Conservation (phyloP, 2,113 vertebrate genomes). For the Scomber japonicus region DNA sequence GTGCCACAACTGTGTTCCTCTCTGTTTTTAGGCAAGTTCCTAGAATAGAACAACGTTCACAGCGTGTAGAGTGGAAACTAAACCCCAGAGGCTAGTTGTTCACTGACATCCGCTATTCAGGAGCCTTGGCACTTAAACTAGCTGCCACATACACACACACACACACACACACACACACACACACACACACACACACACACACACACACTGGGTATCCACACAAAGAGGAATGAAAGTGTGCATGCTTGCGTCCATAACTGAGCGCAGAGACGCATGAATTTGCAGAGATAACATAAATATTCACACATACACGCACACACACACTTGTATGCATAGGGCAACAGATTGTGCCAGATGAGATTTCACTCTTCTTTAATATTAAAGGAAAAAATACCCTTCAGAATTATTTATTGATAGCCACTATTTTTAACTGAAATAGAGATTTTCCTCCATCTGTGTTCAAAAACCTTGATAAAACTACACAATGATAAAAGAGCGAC, state of each 20-base stretch:
- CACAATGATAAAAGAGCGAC: not conserved
- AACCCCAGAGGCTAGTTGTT: slow-evolving; percentile 68
- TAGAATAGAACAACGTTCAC: slow-evolving; percentile 75
- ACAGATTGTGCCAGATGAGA: slow-evolving; percentile 45
- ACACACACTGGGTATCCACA: slow-evolving; percentile 16
- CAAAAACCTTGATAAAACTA: not conserved
- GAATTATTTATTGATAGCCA: slow-evolving; percentile 49
- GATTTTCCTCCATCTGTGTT: not conserved
- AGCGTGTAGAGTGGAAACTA: slow-evolving; percentile 64
- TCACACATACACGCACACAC: slow-evolving; percentile 16
- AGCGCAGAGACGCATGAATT: slow-evolving; percentile 27
- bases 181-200: slow-evolving; percentile 12
- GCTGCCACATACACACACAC: slow-evolving; percentile 29
- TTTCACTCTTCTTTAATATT: slow-evolving; percentile 53
- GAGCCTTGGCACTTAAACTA: slow-evolving; percentile 52
- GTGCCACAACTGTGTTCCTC: slow-evolving; percentile 67
- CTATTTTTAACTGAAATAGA: slow-evolving; percentile 33
- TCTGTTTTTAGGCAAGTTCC: slow-evolving; percentile 75
- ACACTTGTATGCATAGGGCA: slow-evolving; percentile 50
- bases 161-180: too few relatives aligned
- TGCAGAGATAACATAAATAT: slow-evolving; percentile 46
- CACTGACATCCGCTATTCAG: slow-evolving; percentile 67
- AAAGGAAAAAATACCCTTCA: slow-evolving; percentile 16
- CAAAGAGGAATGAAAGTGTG: slow-evolving; percentile 42
- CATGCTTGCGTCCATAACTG: slow-evolving; percentile 33